Conservation (phyloP, 2,113 vertebrate species). For the Pycnonotus jocosus region DNA sequence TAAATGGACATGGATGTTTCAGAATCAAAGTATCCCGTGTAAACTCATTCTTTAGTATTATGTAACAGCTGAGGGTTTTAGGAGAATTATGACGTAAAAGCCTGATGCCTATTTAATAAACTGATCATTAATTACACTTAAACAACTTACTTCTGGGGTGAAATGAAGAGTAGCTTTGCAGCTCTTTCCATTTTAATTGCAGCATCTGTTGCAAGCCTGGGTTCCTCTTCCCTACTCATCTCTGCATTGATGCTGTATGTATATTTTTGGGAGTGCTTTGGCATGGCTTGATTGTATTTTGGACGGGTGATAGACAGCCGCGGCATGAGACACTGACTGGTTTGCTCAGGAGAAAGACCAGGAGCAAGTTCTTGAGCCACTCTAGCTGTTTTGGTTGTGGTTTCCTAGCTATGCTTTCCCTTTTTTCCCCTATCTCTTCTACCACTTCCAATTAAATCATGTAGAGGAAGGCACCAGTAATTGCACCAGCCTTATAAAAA, state of each 20-base stretch:
- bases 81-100: conserved; percentile 40
- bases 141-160: conserved; percentile 22
- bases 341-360: not conserved
- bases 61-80: conserved; percentile 33
- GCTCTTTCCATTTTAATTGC: conserved; percentile 25
- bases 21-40: not conserved
- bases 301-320: not conserved
- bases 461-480: not conserved
- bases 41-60: conserved; percentile 4
- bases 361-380: not conserved
- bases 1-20: not conserved
- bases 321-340: not conserved
- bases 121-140: conserved; percentile 46
- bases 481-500: not conserved
- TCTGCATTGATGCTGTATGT: not conserved
- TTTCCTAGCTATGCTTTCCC: not conserved
- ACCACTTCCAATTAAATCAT: not conserved
- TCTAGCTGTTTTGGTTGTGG: not conserved
- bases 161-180: conserved; percentile 28
- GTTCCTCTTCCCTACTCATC: not conserved
- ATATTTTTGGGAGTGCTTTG: not conserved
- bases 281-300: not conserved
- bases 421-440: not conserved
- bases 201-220: not conserved
- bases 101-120: conserved; percentile 48